Evolutionary conservation across 92 coral and sea anemone genomes (phyloP).

Genomic region (Ricordea florida): DNA sequence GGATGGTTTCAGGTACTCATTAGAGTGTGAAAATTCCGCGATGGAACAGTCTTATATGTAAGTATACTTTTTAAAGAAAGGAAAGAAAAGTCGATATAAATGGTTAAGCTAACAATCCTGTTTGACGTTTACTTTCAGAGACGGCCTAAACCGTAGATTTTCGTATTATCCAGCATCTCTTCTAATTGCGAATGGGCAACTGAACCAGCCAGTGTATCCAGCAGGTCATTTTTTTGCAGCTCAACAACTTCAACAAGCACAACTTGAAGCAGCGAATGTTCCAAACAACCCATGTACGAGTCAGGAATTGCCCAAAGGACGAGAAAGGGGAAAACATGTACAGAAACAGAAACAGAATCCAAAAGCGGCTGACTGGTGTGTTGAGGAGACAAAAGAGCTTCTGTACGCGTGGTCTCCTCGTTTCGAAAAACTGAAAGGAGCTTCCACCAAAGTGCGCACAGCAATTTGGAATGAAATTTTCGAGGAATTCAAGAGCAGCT

Average conservation of each 20-base stretch:
- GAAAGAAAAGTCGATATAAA: background rate
- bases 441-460: constrained; percentile 43
- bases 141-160: background rate
- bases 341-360: background rate
- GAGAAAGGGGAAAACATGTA: no score
- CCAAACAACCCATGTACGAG: no score
- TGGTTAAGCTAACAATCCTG: background rate
- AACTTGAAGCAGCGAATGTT: no score
- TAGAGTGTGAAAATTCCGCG: no score
- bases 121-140: background rate
- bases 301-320: no score
- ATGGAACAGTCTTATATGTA: no score
- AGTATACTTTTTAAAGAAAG: no score
- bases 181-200: background rate
- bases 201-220: background rate
- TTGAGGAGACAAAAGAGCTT: constrained; percentile 16
- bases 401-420: constrained; percentile 26
- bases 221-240: background rate
- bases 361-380: constrained; percentile 15
- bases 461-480: constrained; percentile 57
- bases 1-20: no score
- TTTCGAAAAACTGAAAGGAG: constrained; percentile 3
- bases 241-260: background rate
- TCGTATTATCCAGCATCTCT: background rate
- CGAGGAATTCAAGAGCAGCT: constrained; percentile 16